A percentile compares a stretch with the other conserved stretches of the same genome.
phyloP scores from a whole-genome alignment of 2,888 invertebrate genomes.

The Thymelicus sylvestris region DNA sequence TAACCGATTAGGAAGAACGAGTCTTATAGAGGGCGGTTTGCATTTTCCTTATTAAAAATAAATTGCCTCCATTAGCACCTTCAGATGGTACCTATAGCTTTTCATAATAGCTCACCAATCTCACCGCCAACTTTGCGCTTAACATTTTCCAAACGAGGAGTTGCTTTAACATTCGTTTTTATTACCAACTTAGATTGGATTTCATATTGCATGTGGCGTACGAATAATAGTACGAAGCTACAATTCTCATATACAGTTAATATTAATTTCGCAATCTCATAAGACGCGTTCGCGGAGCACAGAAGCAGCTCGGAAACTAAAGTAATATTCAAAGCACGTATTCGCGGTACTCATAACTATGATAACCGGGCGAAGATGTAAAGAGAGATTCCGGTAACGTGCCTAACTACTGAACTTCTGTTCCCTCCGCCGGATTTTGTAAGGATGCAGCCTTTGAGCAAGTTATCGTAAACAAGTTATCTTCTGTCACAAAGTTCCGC shows the following conservation, averaged over 20 bases:
- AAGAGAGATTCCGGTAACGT: slow-evolving; percentile 27
- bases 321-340: slow-evolving; percentile 56
- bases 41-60: no score
- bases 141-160: background rate
- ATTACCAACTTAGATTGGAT: slow-evolving; percentile 20
- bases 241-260: slow-evolving; percentile 23
- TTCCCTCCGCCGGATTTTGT: slow-evolving; percentile 21
- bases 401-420: slow-evolving; percentile 32
- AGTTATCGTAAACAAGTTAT: slow-evolving; percentile 29
- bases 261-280: slow-evolving; percentile 38
- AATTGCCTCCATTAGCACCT: no score
- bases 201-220: slow-evolving; percentile 28
- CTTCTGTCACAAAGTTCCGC: slow-evolving; percentile 29
- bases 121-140: background rate
- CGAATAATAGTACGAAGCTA: slow-evolving; percentile 3
- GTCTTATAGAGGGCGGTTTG: no score
- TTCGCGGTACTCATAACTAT: slow-evolving; percentile 36
- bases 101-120: no score
- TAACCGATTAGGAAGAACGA: no score
- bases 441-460: slow-evolving; percentile 26
- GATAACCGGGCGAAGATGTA: slow-evolving; percentile 35
- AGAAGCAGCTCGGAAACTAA: slow-evolving; percentile 46
- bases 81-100: no score
- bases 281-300: slow-evolving; percentile 24
- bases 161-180: slow-evolving; percentile 2